Percentiles rank a stretch among this genome's conserved stretches.
Conservation (phyloP, 2,888 invertebrate species). For the Scaptomyza flava region DNA sequence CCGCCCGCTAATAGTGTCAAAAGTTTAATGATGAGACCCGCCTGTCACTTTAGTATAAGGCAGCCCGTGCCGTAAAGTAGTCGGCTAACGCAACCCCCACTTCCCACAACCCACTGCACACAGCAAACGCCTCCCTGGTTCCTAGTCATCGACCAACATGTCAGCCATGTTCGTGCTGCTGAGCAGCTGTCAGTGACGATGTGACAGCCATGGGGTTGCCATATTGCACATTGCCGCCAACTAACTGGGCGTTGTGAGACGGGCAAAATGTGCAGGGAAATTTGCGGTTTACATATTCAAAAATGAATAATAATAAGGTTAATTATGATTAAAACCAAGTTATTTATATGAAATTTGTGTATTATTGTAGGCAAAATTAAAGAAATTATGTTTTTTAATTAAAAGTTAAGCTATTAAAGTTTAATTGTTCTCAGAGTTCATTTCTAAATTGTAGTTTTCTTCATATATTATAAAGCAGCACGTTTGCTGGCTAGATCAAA, state of each 20-base stretch:
- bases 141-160: conserved; percentile 10
- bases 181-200: conserved; percentile 68
- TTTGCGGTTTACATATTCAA: not conserved
- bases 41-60: conserved; percentile 62
- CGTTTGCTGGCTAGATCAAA: conserved; percentile 16
- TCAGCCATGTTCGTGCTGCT: conserved; percentile 52
- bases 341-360: not conserved
- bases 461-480: conserved; percentile 8
- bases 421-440: not conserved
- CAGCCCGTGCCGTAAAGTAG: conserved; percentile 66
- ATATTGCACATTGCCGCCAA: conserved; percentile 54
- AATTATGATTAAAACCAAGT: conserved; percentile 10
- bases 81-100: conserved; percentile 33
- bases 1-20: conserved; percentile 79
- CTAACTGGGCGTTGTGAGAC: not conserved
- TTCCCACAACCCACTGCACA: conserved; percentile 2
- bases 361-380: no score
- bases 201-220: conserved; percentile 61
- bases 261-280: not conserved
- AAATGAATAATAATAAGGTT: conserved; percentile 24
- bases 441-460: not conserved
- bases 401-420: no score
- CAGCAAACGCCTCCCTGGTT: not conserved
- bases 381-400: no score
- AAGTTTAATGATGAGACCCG: conserved; percentile 76